Conservation (phyloP, 2,113 vertebrate genomes). For the Stigmatopora nigra region DNA sequence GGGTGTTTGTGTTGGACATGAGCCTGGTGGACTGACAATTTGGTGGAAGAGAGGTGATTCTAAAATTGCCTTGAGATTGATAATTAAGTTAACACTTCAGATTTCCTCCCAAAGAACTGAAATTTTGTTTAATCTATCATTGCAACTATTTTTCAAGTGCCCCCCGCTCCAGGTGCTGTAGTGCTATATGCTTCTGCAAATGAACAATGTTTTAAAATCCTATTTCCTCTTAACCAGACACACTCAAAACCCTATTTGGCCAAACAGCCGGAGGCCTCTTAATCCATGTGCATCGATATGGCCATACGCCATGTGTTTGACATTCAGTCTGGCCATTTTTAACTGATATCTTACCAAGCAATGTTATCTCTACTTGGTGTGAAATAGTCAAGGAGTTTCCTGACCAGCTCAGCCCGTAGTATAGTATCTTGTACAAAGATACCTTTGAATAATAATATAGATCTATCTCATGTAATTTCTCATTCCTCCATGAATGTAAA, state of each 20-base stretch:
- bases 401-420: slow-evolving; percentile 21
- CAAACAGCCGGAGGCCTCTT: slow-evolving; percentile 55
- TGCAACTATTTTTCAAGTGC: not conserved
- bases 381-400: slow-evolving; percentile 36
- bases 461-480: not conserved
- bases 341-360: slow-evolving; percentile 24
- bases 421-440: slow-evolving; percentile 37
- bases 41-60: no score
- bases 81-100: not conserved
- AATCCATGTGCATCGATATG: slow-evolving; percentile 32
- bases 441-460: slow-evolving; percentile 30
- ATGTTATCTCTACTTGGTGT: slow-evolving; percentile 22
- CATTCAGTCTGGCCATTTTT: slow-evolving; percentile 46
- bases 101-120: not conserved
- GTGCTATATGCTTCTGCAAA: not conserved
- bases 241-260: not conserved
- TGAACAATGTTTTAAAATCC: not conserved
- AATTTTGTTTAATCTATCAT: not conserved
- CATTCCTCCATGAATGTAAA: no score
- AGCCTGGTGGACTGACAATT: no score
- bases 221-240: not conserved
- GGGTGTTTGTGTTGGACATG: no score
- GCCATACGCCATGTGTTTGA: slow-evolving; percentile 7
- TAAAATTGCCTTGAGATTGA: not conserved
- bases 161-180: no score